A percentile compares a stretch with the other conserved stretches of the same genome.
Evolutionary conservation across 2,113 vertebrate species (phyloP).

Genomic region (Axis porcinus): DNA sequence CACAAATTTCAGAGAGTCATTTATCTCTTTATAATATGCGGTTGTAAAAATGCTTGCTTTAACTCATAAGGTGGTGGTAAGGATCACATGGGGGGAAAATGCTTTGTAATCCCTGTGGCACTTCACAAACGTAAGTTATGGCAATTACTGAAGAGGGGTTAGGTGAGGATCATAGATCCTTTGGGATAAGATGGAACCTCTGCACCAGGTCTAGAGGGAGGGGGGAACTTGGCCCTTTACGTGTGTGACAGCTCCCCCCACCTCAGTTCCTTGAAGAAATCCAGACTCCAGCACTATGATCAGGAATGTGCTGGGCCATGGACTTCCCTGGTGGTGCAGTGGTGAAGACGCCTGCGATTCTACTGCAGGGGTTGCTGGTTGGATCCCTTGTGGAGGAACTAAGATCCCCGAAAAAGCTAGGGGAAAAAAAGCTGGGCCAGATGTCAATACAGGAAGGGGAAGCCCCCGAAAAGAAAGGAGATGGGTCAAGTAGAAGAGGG

Average conservation of each 20-base stretch:
- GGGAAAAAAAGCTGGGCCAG: neutral
- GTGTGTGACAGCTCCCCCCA: neutral
- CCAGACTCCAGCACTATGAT: neutral
- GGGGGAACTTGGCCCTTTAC: neutral
- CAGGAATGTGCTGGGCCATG: neutral
- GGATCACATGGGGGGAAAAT: neutral
- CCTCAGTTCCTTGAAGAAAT: neutral
- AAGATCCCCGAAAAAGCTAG: neutral
- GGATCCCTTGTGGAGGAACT: neutral
- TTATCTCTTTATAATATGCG: neutral
- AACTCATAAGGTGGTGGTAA: neutral
- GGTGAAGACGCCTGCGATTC: neutral
- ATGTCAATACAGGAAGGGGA: neutral
- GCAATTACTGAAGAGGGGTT: neutral
- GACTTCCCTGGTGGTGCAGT: neutral
- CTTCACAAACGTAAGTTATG: neutral
- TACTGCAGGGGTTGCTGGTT: neutral
- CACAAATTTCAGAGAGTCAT: neutral
- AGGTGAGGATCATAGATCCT: neutral
- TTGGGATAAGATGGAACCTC: neutral
- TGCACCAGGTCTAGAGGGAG: neutral
- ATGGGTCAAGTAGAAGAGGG: neutral
- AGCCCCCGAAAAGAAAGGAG: neutral
- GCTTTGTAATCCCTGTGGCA: neutral
- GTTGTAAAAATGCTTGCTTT: neutral